Base-by-base conservation (phyloP, 2,888 invertebrate species). In the Lasioglossum lativentre region DNA sequence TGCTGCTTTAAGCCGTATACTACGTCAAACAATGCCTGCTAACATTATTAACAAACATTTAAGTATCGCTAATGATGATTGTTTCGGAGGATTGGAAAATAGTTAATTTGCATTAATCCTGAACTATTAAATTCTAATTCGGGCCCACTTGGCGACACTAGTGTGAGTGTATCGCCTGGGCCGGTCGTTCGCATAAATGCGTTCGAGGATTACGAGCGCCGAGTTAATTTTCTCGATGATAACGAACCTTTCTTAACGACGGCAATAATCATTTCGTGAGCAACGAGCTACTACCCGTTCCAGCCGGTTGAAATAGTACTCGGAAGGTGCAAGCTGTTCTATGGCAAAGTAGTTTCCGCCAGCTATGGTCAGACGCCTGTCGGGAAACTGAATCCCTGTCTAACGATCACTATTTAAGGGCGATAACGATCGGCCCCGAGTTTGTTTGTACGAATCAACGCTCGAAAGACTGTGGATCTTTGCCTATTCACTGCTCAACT, bases 201-300 rank as follows among this genome's bases (percentile, higher is more conserved):
- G 42, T 75, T 70, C 59, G 30, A 75, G 78, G 83, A 83, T 87
- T 86, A 83, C 78, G 63, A 78, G 71, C 45, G 66, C 38, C 52
- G 82, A 75, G 89, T 82, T 83, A 86, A 86, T 83, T 86, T 75
- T 68, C 56, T 52, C 74, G 78, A 82, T 83, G 79, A 82, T 88
- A 89, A 89, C 83, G 86, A 89, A 88, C 52, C 63, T 45, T 81
- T 74, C 63, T 30, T 14, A 30, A 52, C 56, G 86, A 75, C 74
- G 75, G 72, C 80, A 83, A 89, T 89, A 82, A 80, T 76, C 78
- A 71, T 80, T 86, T 59, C 82, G 74, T 56, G 83, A 75, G 80
- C 66, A 83, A 89, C 78, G 75, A 79, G 71, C 59, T 56, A 75
- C 73, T 23, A 3, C 23, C n/a, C 76, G 70, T 80, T 79, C 83